phyloP scores from a whole-genome alignment of 2,113 vertebrate genomes.

The Pterocles burchelli region DNA sequence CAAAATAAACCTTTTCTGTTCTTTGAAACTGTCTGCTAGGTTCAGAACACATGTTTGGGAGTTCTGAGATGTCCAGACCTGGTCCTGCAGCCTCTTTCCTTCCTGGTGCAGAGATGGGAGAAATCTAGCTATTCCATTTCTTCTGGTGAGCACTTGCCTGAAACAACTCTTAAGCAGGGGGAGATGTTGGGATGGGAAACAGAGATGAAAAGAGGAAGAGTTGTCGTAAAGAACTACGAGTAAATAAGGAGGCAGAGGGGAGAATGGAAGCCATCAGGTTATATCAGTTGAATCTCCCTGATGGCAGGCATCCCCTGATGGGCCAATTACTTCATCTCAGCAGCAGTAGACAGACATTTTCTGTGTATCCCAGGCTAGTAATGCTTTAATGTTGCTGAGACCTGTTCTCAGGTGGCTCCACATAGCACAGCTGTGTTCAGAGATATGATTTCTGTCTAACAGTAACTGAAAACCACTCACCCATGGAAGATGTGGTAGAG shows the following conservation, averaged over 20 bases:
- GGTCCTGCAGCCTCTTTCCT: neutral
- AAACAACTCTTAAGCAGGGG: neutral
- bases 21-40: neutral
- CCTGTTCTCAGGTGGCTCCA: slow-evolving; percentile 35
- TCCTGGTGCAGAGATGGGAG: neutral
- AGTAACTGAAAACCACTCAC: slow-evolving; percentile 33
- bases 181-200: neutral
- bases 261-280: slow-evolving; percentile 18
- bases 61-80: neutral
- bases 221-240: neutral
- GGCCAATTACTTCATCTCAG: slow-evolving; percentile 48
- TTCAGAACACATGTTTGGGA: neutral
- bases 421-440: slow-evolving; percentile 15
- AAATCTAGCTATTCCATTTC: neutral
- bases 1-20: neutral
- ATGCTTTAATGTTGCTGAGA: slow-evolving; percentile 35
- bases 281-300: neutral
- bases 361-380: neutral
- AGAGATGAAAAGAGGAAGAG: neutral
- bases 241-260: slow-evolving; percentile 16
- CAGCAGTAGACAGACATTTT: slow-evolving; percentile 22
- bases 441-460: slow-evolving; percentile 29
- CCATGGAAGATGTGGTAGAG: slow-evolving; percentile 3
- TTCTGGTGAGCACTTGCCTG: neutral
- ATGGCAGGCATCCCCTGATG: slow-evolving; percentile 23